Evolutionary conservation across 2,888 invertebrate genomes (phyloP).

Genomic region (Mesopsocus fuscifrons): DNA sequence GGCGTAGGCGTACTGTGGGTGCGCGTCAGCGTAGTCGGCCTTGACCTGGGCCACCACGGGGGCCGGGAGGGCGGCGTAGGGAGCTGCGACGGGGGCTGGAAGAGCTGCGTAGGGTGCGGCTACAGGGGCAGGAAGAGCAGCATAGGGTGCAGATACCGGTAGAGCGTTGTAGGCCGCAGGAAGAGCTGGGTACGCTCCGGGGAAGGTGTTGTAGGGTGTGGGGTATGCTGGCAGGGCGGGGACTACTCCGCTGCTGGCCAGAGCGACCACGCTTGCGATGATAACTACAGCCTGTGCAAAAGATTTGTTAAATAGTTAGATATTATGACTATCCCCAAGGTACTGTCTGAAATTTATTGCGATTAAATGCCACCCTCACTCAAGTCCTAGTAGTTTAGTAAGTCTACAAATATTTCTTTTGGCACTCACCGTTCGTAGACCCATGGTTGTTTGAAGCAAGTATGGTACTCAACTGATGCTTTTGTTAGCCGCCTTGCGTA

Average conservation of each 20-base stretch:
- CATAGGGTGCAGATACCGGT: constrained; percentile 12
- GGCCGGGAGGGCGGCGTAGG: constrained; percentile 12
- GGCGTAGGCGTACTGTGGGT: constrained; percentile 18
- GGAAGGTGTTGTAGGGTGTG: constrained; percentile 22
- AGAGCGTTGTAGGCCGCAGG: constrained; percentile 14
- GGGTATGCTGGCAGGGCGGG: constrained; percentile 15
- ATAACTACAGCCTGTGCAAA: not conserved
- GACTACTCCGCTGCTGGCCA: not conserved
- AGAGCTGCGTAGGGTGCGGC: constrained; percentile 9
- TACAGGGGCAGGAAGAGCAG: constrained; percentile 15
- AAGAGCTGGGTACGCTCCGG: constrained; percentile 23
- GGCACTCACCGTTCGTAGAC: not conserved
- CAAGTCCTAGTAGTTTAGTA: no score
- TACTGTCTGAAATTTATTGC: no score
- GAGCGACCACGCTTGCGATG: not conserved
- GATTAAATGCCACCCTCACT: no score
- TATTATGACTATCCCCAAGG: no score
- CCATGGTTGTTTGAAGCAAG: not conserved
- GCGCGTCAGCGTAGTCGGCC: constrained; percentile 16
- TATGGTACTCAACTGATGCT: not conserved
- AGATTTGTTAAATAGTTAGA: no score
- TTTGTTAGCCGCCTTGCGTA: not conserved
- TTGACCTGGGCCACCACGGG: constrained; percentile 15
- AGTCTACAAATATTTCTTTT: no score
- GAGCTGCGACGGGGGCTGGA: constrained; percentile 13